These are phyloP conservation scores for Pocillopora meandrina DNA, from an alignment of 92 coral and sea anemone species.

Conservation along the genomic window DNA sequence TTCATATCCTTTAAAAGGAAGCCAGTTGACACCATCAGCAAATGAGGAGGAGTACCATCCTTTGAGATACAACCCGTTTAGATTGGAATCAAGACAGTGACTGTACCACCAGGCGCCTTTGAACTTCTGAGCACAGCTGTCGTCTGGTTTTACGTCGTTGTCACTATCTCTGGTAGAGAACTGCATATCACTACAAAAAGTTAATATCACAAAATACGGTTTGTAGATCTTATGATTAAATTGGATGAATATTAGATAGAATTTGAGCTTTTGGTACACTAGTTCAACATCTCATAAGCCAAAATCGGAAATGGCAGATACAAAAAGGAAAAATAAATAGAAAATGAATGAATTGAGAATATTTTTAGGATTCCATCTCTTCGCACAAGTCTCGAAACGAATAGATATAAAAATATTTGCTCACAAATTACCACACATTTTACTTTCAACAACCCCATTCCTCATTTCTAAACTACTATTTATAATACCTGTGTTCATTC, in stretches of 20 bases:
- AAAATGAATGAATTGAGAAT: too few relatives aligned
- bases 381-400: too few relatives aligned
- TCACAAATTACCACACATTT: too few relatives aligned
- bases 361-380: too few relatives aligned
- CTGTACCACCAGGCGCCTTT: conserved; percentile 31
- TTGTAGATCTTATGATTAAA: too few relatives aligned
- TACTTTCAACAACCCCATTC: neutral
- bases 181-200: neutral
- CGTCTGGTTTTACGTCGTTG: neutral
- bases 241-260: too few relatives aligned
- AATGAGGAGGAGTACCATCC: neutral
- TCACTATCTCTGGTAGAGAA: conserved; percentile 16
- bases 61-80: neutral
- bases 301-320: too few relatives aligned
- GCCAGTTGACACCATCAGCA: conserved; percentile 8
- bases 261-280: too few relatives aligned
- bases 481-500: neutral
- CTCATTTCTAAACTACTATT: neutral
- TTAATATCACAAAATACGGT: neutral
- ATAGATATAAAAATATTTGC: too few relatives aligned
- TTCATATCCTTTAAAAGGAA: neutral
- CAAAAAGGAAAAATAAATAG: too few relatives aligned
- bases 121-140: neutral
- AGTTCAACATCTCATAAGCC: too few relatives aligned
- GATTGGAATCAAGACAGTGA: conserved; percentile 1